Evolutionary conservation across 2,888 invertebrate genomes (phyloP).

Genomic region (Diarsia dahlii): DNA sequence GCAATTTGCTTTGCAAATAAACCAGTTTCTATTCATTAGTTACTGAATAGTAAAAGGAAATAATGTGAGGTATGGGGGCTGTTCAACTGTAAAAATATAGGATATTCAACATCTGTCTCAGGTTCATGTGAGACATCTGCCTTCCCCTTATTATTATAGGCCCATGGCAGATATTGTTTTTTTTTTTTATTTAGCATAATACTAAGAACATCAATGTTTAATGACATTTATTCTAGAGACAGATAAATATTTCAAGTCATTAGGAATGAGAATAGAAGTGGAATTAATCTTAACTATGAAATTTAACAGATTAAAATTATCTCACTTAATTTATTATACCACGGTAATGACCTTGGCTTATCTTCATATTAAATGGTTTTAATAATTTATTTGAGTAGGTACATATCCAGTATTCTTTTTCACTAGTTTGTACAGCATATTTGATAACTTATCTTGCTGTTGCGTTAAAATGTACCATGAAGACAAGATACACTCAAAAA

Average conservation of each 20-base stretch:
- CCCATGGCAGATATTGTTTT: too few relatives aligned
- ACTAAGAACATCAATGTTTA: background rate
- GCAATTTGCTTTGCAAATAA: background rate
- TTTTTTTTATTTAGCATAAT: too few relatives aligned
- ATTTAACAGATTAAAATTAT: slow-evolving; percentile 2
- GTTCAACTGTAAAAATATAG: too few relatives aligned
- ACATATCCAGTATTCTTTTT: background rate
- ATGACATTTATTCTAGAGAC: background rate
- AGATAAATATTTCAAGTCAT: background rate
- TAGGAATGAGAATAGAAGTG: background rate
- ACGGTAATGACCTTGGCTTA: background rate
- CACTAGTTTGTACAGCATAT: background rate
- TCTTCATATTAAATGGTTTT: background rate
- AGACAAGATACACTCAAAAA: background rate
- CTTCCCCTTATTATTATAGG: too few relatives aligned
- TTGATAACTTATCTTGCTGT: background rate
- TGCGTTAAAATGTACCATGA: background rate
- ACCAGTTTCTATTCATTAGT: background rate
- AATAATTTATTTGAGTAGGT: slow-evolving; percentile 2
- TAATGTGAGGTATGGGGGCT: background rate
- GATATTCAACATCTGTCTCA: background rate
- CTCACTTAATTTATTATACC: slow-evolving; percentile 7
- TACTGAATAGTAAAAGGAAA: background rate
- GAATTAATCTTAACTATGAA: background rate
- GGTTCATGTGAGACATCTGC: too few relatives aligned